Evolutionary conservation across 2,888 invertebrate species (phyloP), one percentile per base, ranked within the genome.

Genomic region (Omphaloscelis lunosa): DNA sequence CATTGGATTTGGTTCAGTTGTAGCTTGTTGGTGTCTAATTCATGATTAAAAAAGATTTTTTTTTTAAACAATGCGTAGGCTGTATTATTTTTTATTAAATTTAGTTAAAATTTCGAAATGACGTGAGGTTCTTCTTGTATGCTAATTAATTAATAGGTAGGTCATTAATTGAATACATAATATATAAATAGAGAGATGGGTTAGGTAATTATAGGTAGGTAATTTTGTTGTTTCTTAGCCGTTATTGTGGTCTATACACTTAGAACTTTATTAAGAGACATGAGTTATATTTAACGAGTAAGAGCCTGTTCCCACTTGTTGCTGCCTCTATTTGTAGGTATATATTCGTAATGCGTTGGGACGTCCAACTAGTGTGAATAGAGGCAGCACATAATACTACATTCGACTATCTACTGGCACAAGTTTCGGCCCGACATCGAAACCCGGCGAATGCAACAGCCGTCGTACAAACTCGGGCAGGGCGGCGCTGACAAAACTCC

Each of bases 1-100:
- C 15, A 29, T 79, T 66, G 9, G 45, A 62, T 61, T 76, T 59
- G 17, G 20, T 8, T 39, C 34, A 39, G 67, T 20, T 70, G 39
- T 15, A 75, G 70, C 53, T 56, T 59, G 45, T 62, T 63, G 65
- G 5, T 62, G 17, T 67, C 9, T 70, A 62, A 39, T 51, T n/a
- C n/a, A 39, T 9, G 34, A 69, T 39, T 4, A 15, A 27, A 65
- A 79, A 29, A 39, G 1, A n/a, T n/a, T n/a, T n/a, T 56, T 53
- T 75, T 29, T 45, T 9, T 45, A 9, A 68, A 62, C 8, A 48
- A 62, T 20, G 48, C 56, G 67, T 51, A 58, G 56, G 67, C n/a
- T 6, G 51, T 8, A 41, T 76, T 76, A 59, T 39, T 79, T 71
- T 56, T 41, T 51, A 2, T 45, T 69, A 27, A 45, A 48, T 48